These are phyloP conservation scores for Acanthochromis polyacanthus DNA, from an alignment of 2,113 vertebrate genomes.

Conservation along the genomic window DNA sequence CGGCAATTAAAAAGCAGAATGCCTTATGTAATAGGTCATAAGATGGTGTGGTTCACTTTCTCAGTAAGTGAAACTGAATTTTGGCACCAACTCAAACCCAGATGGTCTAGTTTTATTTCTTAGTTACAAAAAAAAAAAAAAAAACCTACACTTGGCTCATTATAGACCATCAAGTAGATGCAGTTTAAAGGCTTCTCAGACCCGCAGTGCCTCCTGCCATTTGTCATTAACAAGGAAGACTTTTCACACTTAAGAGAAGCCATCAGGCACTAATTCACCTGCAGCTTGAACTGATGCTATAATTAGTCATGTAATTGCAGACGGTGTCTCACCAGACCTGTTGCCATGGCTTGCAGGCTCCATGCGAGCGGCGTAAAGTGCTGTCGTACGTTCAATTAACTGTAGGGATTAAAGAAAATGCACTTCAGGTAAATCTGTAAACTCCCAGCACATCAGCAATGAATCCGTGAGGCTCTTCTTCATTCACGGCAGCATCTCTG, in stretches of 20 bases:
- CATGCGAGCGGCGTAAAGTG: constrained; percentile 5
- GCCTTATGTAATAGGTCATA: neutral
- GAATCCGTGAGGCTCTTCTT: neutral
- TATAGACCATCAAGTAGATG: neutral
- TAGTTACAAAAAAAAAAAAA: too few relatives aligned
- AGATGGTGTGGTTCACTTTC: neutral
- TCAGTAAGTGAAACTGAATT: neutral
- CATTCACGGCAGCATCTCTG: neutral
- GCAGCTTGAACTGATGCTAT: constrained; percentile 67
- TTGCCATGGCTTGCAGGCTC: constrained; percentile 68
- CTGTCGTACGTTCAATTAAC: constrained; percentile 30
- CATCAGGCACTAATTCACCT: constrained; percentile 60
- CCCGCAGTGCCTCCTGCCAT: constrained; percentile 6
- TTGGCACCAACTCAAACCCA: neutral
- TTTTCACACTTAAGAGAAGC: constrained; percentile 41
- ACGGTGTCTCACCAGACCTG: constrained; percentile 61
- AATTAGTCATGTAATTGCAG: constrained; percentile 69
- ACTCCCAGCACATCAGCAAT: constrained; percentile 6
- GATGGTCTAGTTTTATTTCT: neutral
- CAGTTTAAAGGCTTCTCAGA: neutral
- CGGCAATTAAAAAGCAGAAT: neutral
- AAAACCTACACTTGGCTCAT: neutral
- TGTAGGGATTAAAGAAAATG: constrained; percentile 52
- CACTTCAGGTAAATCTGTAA: constrained; percentile 47
- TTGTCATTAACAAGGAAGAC: constrained; percentile 4